Conservation (phyloP, 1,140 invertebrate species). For the Belonocnema kinseyi region DNA sequence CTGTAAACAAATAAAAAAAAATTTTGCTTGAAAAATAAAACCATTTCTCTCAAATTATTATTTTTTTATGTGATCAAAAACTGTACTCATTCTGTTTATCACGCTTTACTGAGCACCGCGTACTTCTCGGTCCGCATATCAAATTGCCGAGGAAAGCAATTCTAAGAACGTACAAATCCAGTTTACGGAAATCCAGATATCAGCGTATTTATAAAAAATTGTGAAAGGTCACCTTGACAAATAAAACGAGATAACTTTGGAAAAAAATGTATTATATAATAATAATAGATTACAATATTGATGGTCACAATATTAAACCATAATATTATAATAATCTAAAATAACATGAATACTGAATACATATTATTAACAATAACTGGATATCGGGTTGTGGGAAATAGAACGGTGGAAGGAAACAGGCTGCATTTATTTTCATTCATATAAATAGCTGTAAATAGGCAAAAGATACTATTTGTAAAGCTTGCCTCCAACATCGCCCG, state of each 20-base stretch:
- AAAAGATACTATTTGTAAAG: background rate
- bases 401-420: background rate
- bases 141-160: too few species aligned
- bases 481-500: background rate
- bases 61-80: too few species aligned
- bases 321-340: conserved; percentile 57
- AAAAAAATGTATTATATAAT: conserved; percentile 63
- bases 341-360: conserved; percentile 64
- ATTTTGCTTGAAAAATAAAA: too few species aligned
- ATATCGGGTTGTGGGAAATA: background rate
- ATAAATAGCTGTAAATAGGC: background rate
- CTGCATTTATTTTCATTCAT: conserved; percentile 13
- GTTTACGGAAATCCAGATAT: too few species aligned
- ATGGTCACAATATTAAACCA: conserved; percentile 52
- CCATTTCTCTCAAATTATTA: too few species aligned
- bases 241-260: conserved; percentile 42
- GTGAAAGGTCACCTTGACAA: background rate
- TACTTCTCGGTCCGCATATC: too few species aligned
- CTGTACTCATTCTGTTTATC: too few species aligned
- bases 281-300: conserved; percentile 58
- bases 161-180: background rate
- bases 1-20: too few species aligned
- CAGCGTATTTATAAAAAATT: conserved; percentile 33
- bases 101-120: too few species aligned
- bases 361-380: conserved; percentile 59